Conservation (phyloP, 2,888 invertebrate genomes). For the Drosophila paracracens region DNA sequence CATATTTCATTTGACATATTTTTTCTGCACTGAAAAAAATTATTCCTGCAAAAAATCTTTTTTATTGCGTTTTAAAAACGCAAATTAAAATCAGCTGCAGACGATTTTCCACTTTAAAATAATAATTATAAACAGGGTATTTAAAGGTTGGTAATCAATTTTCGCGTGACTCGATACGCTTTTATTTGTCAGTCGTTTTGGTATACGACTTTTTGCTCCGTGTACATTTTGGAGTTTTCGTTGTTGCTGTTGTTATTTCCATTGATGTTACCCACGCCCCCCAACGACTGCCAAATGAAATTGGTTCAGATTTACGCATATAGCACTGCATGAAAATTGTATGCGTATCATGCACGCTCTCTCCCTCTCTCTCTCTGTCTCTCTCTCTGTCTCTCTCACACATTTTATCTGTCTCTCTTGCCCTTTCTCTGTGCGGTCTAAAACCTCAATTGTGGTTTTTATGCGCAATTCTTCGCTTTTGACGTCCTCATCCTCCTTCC, state of each 20-base stretch:
- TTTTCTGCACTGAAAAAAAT: rapidly evolving
- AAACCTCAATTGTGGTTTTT: slow-evolving; percentile 77
- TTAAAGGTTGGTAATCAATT: not conserved
- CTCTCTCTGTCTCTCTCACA: not conserved
- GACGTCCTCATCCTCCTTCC: slow-evolving; percentile 43
- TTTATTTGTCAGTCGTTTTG: slow-evolving; percentile 36
- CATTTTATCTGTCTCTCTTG: too few relatives aligned
- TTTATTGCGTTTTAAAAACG: rapidly evolving
- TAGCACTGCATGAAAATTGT: slow-evolving; percentile 41
- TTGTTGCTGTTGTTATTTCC: slow-evolving; percentile 27
- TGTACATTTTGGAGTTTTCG: slow-evolving; percentile 35
- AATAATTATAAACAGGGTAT: slow-evolving; percentile 16
- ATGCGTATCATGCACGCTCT: not conserved
- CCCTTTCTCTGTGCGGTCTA: slow-evolving; percentile 22
- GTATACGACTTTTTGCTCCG: slow-evolving; percentile 40
- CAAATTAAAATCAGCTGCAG: not conserved
- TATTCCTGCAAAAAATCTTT: not conserved
- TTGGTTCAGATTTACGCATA: slow-evolving; percentile 74
- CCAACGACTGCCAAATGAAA: slow-evolving; percentile 49
- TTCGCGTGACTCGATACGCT: not conserved
- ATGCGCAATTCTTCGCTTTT: slow-evolving; percentile 71
- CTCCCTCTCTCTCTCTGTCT: too few relatives aligned
- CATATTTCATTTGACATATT: not conserved
- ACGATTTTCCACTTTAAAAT: not conserved
- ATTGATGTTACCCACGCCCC: slow-evolving; percentile 25